These are phyloP conservation scores for Parelbella ahira DNA, from an alignment of 2,888 invertebrate species.

Conservation along the genomic window DNA sequence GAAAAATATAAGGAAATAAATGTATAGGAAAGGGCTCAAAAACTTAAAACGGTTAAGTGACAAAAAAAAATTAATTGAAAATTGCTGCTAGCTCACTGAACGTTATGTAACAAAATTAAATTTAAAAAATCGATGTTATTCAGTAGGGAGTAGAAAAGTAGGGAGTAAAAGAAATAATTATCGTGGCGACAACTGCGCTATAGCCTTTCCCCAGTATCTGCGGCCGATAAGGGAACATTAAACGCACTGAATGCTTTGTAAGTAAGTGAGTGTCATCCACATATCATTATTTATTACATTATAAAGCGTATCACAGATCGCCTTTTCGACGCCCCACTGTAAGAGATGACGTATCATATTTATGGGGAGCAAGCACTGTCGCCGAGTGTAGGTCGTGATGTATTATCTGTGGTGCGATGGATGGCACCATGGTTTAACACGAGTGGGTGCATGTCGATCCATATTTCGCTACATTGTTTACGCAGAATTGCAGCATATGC, in stretches of 20 bases:
- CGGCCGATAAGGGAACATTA: constrained; percentile 14
- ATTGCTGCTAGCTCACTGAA: no score
- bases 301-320: constrained; percentile 54
- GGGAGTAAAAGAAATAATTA: no score
- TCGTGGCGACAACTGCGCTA: no score
- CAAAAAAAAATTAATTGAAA: no score
- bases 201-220: no score
- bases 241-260: constrained; percentile 40
- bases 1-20: no score
- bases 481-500: background rate
- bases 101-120: no score
- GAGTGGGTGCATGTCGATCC: constrained; percentile 19
- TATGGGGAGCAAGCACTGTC: constrained; percentile 46
- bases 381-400: constrained; percentile 60
- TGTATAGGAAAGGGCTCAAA: no score
- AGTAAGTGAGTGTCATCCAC: constrained; percentile 57
- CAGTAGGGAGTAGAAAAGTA: no score
- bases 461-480: constrained; percentile 12
- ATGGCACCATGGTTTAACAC: constrained; percentile 33
- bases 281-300: constrained; percentile 57
- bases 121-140: no score
- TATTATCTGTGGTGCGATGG: constrained; percentile 48
- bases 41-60: no score
- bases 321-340: constrained; percentile 45
- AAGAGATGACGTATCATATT: constrained; percentile 69